Evolutionary conservation across 37 sponge, comb jelly and placozoan species (phyloP), one percentile per base, ranked within the genome.

Genomic region (Oopsacas minuta): DNA sequence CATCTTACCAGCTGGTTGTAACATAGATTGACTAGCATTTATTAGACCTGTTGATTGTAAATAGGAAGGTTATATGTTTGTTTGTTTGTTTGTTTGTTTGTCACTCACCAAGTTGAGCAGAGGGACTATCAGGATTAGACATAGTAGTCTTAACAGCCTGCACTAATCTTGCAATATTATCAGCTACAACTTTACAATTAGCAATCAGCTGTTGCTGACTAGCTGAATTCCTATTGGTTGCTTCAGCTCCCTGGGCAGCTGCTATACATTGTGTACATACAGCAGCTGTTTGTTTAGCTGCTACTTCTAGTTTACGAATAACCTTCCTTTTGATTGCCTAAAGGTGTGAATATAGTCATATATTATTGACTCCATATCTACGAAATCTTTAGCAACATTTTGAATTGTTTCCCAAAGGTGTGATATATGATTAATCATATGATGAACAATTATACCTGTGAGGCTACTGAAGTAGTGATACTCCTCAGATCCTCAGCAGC

Each of bases 201-300:
- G 81, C 86, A 83, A 90, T 88, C 52, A 96, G 87, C 75, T 93
- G 94, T 17, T 87, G 39, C 87, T 95, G 93, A 1, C 88, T 90
- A 1, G 93, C 88, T 32, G 87, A 87, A 82, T 95, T 93, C 35
- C 91, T 38, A 85, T 97, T 97, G 83, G 92, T 90, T 15, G 94
- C 86, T 0, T 85, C 91, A 8, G 94, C 94, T 25, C 99, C 96
- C 51, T 99, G 96, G 36, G 99, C 91, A 20, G 99, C 99, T 35
- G 96, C 99, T 23, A 99, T 93, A 37, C 88, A 88, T 83, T 99
- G 99, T 0, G 96, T 99, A 39, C 91, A 69, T 35, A 94, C 89
- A 15, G 96, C 93, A 39, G 92, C 91, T 30, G 94, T 82, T 81
- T 95, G 91, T 84, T 95, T 93, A 61, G 96, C 94, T 17, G 96